Conservation (phyloP, 2,113 vertebrate genomes). For the Eulacestoma nigropectus region DNA sequence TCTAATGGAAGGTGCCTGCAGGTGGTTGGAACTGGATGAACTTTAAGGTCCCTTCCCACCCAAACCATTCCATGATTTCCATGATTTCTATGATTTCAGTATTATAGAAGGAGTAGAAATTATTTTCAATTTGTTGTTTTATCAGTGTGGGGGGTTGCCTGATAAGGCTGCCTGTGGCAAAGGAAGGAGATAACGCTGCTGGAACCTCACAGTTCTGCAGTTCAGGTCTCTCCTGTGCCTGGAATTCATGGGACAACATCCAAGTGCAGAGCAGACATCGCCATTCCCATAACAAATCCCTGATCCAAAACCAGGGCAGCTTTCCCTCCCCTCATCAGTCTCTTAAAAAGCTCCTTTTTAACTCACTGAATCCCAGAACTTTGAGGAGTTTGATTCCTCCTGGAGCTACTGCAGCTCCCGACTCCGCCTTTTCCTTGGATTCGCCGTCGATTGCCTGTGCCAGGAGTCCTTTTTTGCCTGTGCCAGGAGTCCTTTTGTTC, state of each 20-base stretch:
- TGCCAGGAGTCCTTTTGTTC: not conserved
- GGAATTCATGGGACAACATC: rapidly evolving
- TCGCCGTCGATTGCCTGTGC: not conserved
- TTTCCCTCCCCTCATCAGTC: not conserved
- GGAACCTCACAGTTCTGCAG: not conserved
- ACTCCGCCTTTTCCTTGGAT: not conserved
- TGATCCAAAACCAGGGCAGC: not conserved
- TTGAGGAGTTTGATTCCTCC: rapidly evolving
- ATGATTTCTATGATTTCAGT: not conserved
- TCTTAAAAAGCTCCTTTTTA: not conserved
- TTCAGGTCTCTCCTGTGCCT: not conserved
- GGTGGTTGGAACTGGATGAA: not conserved
- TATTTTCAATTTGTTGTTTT: rapidly evolving
- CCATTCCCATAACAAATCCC: rapidly evolving
- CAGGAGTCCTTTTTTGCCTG: not conserved
- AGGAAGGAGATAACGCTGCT: not conserved
- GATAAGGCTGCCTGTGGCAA: rapidly evolving
- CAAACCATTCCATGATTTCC: not conserved
- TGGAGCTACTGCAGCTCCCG: not conserved
- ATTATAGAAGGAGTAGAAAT: not conserved
- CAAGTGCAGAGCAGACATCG: not conserved
- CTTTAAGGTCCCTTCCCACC: not conserved
- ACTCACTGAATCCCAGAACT: not conserved
- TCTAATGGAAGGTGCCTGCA: not conserved
- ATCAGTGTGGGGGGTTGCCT: rapidly evolving